A percentile compares a stretch with the other conserved stretches of the same genome.
Evolutionary conservation across 2,113 vertebrate species (phyloP).

Genomic region (Gopherus flavomarginatus): DNA sequence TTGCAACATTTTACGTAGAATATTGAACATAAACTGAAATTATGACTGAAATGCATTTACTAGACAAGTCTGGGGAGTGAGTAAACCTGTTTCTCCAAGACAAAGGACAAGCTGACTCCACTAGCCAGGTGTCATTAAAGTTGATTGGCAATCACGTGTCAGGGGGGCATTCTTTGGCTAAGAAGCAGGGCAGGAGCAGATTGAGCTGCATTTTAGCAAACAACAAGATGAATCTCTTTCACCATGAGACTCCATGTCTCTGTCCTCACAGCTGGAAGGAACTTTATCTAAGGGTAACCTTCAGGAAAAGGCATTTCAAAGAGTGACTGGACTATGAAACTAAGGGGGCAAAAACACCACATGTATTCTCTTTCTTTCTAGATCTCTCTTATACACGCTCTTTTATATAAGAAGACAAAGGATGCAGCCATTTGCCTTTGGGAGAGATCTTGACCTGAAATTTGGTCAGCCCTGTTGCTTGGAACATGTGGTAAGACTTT

Average conservation of each 20-base stretch:
- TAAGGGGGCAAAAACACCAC: not conserved
- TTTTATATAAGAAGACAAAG: too few relatives aligned
- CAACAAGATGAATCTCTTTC: not conserved
- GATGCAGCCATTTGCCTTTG: too few relatives aligned
- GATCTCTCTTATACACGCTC: not conserved
- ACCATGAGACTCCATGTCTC: not conserved
- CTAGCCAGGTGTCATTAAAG: not conserved
- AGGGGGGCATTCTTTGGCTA: not conserved
- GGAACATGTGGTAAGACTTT: not conserved
- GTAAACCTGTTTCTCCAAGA: not conserved
- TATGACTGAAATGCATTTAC: not conserved
- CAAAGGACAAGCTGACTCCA: not conserved
- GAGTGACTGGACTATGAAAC: not conserved
- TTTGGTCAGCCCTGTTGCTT: too few relatives aligned
- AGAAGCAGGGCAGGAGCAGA: not conserved
- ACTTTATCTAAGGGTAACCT: not conserved
- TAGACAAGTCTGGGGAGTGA: not conserved
- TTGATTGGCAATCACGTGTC: not conserved
- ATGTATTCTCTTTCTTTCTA: not conserved
- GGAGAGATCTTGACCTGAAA: too few relatives aligned
- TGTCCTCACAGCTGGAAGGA: not conserved
- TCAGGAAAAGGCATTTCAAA: not conserved
- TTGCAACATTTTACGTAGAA: not conserved
- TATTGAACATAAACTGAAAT: not conserved
- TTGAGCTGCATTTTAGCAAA: not conserved